Conservation (phyloP, 2,113 vertebrate species). For the Toxotes chatareus region DNA sequence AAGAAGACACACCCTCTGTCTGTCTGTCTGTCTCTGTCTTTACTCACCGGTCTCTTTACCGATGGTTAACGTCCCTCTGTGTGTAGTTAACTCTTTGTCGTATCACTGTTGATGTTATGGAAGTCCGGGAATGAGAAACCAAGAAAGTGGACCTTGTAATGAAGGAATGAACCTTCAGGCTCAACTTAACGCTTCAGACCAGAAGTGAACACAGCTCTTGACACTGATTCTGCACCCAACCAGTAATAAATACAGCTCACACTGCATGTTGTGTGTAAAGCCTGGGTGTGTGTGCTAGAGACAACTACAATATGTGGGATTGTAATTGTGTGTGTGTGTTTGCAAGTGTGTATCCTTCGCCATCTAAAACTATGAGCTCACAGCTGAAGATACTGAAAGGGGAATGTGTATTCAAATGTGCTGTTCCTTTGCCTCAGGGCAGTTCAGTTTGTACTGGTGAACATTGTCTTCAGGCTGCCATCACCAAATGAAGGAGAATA, state of each 20-base stretch:
- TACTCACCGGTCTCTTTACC: not conserved
- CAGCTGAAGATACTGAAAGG: not conserved
- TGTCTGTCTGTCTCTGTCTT: not conserved
- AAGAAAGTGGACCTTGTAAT: not conserved
- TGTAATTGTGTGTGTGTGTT: not conserved
- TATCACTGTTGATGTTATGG: not conserved
- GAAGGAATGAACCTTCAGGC: not conserved
- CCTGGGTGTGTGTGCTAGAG: not conserved
- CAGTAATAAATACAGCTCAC: no score
- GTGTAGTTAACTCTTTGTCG: no score
- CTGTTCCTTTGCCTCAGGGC: conserved; percentile 3
- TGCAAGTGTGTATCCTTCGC: not conserved
- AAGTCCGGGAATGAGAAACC: not conserved
- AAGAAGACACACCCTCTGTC: not conserved
- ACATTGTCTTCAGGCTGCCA: not conserved
- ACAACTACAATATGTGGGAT: no score
- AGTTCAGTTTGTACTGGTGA: conserved; percentile 20
- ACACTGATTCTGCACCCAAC: no score
- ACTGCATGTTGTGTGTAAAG: not conserved
- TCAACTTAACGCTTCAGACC: not conserved
- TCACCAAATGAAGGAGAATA: conserved; percentile 8
- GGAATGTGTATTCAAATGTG: not conserved
- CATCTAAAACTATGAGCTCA: not conserved
- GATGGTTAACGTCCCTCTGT: not conserved
- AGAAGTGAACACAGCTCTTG: no score